Evolutionary conservation across 2,888 invertebrate species (phyloP).

Genomic region (Myopa testacea): DNA sequence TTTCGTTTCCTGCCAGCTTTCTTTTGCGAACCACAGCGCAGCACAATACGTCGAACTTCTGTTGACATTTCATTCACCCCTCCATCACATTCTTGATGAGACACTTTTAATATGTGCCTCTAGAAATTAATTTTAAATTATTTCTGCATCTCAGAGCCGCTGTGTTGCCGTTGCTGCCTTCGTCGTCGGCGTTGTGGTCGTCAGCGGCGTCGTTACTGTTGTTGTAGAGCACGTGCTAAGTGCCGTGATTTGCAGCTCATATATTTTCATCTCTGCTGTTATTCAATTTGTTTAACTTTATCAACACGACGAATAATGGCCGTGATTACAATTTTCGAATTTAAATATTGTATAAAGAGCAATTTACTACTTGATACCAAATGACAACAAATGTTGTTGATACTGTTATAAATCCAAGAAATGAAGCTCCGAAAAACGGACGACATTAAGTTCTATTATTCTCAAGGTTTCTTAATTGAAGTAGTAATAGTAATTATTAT

Average conservation of each 20-base stretch:
- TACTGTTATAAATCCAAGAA: background rate
- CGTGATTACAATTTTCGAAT: slow-evolving; percentile 30
- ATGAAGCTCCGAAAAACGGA: background rate
- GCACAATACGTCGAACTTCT: background rate
- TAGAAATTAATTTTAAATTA: background rate
- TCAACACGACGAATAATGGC: slow-evolving; percentile 17
- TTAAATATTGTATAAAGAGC: background rate
- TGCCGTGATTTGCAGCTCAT: slow-evolving; percentile 19
- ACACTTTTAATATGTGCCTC: background rate
- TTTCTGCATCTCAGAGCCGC: background rate
- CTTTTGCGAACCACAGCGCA: background rate
- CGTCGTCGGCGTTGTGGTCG: background rate
- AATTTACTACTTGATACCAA: background rate
- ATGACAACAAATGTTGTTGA: background rate
- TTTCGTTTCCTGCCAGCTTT: background rate
- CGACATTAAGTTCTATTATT: too few relatives aligned
- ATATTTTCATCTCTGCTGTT: slow-evolving; percentile 23
- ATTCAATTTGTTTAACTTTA: slow-evolving; percentile 27
- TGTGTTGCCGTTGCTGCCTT: too few relatives aligned
- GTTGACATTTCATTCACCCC: too few relatives aligned
- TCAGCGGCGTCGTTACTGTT: slow-evolving; percentile 35
- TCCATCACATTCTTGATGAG: background rate
- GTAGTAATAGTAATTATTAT: too few relatives aligned
- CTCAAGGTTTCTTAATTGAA: too few relatives aligned
- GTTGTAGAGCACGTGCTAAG: slow-evolving; percentile 55